A percentile compares a stretch with the other conserved stretches of the same genome.
Conservation (phyloP, 1,140 invertebrate species). For the Alviniconcha marisindica region DNA sequence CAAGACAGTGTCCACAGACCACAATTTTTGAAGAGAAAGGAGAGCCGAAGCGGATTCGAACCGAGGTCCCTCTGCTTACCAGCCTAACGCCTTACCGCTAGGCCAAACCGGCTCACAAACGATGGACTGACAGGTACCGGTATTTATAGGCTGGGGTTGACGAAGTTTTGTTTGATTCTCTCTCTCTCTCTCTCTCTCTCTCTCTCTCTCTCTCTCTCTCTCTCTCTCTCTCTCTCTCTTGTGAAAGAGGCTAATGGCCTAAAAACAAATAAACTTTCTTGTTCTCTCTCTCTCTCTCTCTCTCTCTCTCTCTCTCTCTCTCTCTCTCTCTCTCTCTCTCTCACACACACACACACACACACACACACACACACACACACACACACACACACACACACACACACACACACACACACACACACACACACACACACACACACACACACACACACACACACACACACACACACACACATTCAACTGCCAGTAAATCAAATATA, state of each 20-base stretch:
- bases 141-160: no score
- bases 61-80: no score
- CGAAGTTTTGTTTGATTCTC: no score
- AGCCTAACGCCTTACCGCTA: no score
- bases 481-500: no score
- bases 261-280: no score
- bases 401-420: neutral
- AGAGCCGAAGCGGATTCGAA: no score
- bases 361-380: neutral
- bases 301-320: slow-evolving; percentile 6
- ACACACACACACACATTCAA: neutral
- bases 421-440: slow-evolving; percentile 17
- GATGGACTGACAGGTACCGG: no score
- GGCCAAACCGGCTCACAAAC: no score
- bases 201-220: slow-evolving; percentile 1
- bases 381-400: neutral
- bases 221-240: slow-evolving; percentile 2
- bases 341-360: slow-evolving; percentile 8
- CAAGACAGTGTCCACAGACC: no score
- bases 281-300: slow-evolving; percentile 1
- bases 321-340: slow-evolving; percentile 1
- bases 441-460: slow-evolving; percentile 10
- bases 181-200: neutral
- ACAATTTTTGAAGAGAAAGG: no score
- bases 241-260: no score